Conservation (phyloP, 2,888 invertebrate species). For the Harmothoe impar region DNA sequence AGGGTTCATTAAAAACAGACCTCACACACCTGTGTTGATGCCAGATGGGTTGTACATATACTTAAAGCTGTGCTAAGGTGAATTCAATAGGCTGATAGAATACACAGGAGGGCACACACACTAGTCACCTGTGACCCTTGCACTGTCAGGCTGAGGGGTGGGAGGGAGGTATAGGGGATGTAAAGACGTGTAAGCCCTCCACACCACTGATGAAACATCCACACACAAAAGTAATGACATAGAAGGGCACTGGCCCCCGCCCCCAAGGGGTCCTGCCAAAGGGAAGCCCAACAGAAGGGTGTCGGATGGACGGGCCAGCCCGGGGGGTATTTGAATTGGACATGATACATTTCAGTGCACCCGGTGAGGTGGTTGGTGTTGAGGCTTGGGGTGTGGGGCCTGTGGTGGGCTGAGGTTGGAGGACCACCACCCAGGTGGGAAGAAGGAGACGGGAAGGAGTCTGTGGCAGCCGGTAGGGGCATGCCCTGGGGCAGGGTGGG, state of each 20-base stretch:
- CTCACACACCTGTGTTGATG: background rate
- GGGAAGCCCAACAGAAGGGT: constrained; percentile 29
- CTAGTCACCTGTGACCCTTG: constrained; percentile 17
- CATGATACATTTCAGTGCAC: constrained; percentile 61
- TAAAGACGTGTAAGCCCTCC: constrained; percentile 36
- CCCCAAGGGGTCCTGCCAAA: background rate
- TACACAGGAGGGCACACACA: background rate
- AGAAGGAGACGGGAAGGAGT: background rate
- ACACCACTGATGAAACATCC: constrained; percentile 42
- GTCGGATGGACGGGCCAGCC: constrained; percentile 46
- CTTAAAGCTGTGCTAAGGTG: background rate
- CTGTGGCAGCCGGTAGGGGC: constrained; percentile 35
- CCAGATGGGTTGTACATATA: background rate
- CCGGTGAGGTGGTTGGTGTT: background rate
- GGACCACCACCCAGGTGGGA: background rate
- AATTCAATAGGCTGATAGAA: constrained; percentile 35
- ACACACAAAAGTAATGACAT: constrained; percentile 44
- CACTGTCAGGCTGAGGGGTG: background rate
- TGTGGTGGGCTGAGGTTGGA: background rate
- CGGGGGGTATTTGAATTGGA: constrained; percentile 60
- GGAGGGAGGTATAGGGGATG: background rate
- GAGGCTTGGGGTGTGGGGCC: constrained; percentile 10
- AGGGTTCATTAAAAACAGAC: too few species aligned
- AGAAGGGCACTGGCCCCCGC: constrained; percentile 15
- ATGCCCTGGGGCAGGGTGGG: background rate